These are phyloP conservation scores for Empis stercorea DNA, from an alignment of 2,888 invertebrate genomes.

Conservation along the genomic window DNA sequence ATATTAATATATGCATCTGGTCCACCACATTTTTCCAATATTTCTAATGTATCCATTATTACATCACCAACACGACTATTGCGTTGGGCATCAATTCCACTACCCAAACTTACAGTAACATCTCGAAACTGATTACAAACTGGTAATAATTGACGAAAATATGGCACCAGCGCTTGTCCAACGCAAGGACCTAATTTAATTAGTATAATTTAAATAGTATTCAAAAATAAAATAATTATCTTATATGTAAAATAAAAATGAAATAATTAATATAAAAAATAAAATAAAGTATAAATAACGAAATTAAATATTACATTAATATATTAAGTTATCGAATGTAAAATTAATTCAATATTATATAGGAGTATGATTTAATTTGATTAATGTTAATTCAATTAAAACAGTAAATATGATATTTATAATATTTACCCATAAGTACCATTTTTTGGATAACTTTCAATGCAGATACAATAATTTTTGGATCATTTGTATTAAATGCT, in stretches of 20 bases:
- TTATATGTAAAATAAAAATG: background rate
- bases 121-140: conserved; percentile 68
- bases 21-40: conserved; percentile 83
- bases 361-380: too few species aligned
- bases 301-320: too few species aligned
- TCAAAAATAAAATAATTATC: too few species aligned
- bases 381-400: too few species aligned
- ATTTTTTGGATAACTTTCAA: conserved; percentile 75
- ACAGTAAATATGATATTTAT: too few species aligned
- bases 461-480: conserved; percentile 65
- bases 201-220: too few species aligned
- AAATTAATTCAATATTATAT: too few species aligned
- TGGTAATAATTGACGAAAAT: conserved; percentile 88
- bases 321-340: too few species aligned
- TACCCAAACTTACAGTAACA: conserved; percentile 61
- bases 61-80: conserved; percentile 79
- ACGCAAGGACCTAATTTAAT: conserved; percentile 37
- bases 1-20: conserved; percentile 95
- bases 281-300: too few species aligned
- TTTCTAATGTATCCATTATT: conserved; percentile 83
- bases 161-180: conserved; percentile 91
- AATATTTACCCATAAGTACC: conserved; percentile 53
- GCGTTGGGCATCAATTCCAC: conserved; percentile 76
- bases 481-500: conserved; percentile 74
- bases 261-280: background rate